Evolutionary conservation across 2,113 vertebrate genomes (phyloP).

Genomic region (Protomyctophum bolini): DNA sequence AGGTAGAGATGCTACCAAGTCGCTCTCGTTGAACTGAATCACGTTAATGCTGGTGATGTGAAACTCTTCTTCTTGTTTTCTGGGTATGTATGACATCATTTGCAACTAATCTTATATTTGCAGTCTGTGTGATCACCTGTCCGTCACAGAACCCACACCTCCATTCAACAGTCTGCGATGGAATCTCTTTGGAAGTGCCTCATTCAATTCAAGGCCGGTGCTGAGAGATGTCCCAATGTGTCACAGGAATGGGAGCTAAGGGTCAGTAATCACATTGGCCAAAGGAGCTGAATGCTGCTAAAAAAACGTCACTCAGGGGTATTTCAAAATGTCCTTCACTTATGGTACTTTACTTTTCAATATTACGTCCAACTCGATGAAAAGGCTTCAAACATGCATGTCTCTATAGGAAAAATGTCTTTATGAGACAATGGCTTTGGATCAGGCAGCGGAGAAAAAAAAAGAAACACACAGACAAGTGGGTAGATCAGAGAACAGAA

Average conservation of each 20-base stretch:
- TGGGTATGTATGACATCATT: slow-evolving; percentile 28
- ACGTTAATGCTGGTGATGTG: slow-evolving; percentile 57
- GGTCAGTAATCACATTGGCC: slow-evolving; percentile 6
- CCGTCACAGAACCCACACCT: slow-evolving; percentile 18
- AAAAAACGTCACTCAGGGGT: slow-evolving; percentile 2
- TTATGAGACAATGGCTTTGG: slow-evolving; percentile 39
- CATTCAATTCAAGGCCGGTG: neutral
- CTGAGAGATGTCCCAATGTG: neutral
- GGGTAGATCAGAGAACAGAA: slow-evolving; percentile 2
- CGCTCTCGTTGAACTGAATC: slow-evolving; percentile 8
- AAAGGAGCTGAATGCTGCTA: neutral
- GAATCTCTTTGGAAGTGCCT: slow-evolving; percentile 38
- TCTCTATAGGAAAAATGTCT: slow-evolving; percentile 6
- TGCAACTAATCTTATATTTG: neutral
- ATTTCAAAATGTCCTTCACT: slow-evolving; percentile 30
- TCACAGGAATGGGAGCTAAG: slow-evolving; percentile 3
- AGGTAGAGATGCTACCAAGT: neutral
- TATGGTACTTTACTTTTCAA: slow-evolving; percentile 15
- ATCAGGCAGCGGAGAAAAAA: slow-evolving; percentile 24
- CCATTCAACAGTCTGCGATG: neutral
- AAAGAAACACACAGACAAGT: neutral
- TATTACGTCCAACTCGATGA: slow-evolving; percentile 27
- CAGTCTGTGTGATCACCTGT: slow-evolving; percentile 10
- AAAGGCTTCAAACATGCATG: slow-evolving; percentile 52
- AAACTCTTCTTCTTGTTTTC: slow-evolving; percentile 11